These are phyloP conservation scores for Planiliza haematocheilus DNA, from an alignment of 2,113 vertebrate genomes.

Conservation along the genomic window DNA sequence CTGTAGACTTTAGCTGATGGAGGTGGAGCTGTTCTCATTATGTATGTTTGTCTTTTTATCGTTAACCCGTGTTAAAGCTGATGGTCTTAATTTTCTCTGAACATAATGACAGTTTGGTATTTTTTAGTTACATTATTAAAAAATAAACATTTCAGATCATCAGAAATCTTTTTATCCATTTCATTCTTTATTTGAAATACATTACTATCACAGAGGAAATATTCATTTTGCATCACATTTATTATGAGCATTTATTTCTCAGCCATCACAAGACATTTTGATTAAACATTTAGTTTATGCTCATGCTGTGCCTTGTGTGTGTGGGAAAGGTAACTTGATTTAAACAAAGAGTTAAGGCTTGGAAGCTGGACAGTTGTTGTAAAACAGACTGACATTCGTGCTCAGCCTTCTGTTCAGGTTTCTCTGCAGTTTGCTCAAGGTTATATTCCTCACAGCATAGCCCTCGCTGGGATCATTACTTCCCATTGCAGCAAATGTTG, in stretches of 20 bases:
- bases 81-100: conserved; percentile 42
- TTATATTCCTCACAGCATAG: not conserved
- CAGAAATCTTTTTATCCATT: too few relatives aligned
- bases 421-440: not conserved
- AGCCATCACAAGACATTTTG: too few relatives aligned
- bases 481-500: conserved; percentile 4
- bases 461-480: not conserved
- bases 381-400: not conserved
- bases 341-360: too few relatives aligned
- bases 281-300: too few relatives aligned
- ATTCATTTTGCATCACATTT: too few relatives aligned
- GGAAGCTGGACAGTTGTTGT: not conserved
- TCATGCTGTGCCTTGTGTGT: too few relatives aligned
- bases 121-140: conserved; percentile 7
- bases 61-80: conserved; percentile 42
- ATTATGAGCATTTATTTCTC: too few relatives aligned
- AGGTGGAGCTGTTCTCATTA: conserved; percentile 42
- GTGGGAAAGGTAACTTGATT: too few relatives aligned
- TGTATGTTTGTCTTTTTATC: conserved; percentile 55
- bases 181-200: too few relatives aligned
- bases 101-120: conserved; percentile 57
- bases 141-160: too few relatives aligned
- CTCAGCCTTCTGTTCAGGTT: not conserved
- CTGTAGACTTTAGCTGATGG: conserved; percentile 39
- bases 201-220: too few relatives aligned